phyloP scores from a whole-genome alignment of 2,797 vertebrate species.

The Pangasius macronema region DNA sequence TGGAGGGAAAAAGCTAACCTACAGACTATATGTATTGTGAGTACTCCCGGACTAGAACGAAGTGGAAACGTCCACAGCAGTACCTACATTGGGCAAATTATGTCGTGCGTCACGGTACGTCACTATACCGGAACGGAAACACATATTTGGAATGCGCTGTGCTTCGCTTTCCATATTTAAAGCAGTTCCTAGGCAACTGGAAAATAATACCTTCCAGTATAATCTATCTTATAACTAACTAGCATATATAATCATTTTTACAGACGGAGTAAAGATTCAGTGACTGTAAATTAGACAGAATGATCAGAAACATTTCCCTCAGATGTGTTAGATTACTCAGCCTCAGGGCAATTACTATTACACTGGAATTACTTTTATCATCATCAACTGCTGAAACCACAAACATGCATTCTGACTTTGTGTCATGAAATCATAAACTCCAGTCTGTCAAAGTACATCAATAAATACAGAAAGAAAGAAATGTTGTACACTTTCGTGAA shows the following conservation, averaged over 20 bases:
- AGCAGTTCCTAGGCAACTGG: not conserved
- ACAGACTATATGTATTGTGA: not conserved
- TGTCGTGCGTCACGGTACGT: conserved; percentile 8
- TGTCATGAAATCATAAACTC: not conserved
- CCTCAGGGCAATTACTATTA: too few species aligned
- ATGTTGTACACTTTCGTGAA: too few species aligned
- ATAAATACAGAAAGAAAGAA: not conserved
- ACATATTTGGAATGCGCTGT: too few species aligned
- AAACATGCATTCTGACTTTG: not conserved
- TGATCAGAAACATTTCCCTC: not conserved
- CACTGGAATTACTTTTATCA: not conserved
- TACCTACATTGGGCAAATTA: too few species aligned
- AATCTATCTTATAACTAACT: not conserved
- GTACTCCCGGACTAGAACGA: not conserved
- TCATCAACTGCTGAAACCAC: not conserved
- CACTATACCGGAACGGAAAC: not conserved
- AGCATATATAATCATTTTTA: not conserved
- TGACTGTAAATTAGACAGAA: not conserved
- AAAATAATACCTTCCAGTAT: not conserved
- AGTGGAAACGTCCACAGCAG: not conserved
- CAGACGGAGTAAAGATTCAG: not conserved
- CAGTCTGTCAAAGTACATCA: not conserved
- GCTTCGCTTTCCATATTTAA: not conserved
- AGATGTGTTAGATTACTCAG: too few species aligned
- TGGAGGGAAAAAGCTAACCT: not conserved